Conservation (phyloP, 2,888 invertebrate species). For the Pseudococcus viburni region DNA sequence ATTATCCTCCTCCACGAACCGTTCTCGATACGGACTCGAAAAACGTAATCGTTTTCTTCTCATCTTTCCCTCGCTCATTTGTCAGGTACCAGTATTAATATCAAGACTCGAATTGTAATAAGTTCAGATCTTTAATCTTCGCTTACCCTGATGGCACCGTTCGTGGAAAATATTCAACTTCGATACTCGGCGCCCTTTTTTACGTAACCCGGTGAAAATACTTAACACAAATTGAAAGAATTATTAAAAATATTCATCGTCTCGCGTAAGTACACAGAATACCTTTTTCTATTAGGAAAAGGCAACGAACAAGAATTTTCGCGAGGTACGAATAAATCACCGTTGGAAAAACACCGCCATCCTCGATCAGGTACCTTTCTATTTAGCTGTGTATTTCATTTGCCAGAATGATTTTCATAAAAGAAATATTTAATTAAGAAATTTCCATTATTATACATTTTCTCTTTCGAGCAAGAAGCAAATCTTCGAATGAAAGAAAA, state of each 20-base stretch:
- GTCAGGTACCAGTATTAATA: neutral
- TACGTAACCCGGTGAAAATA: neutral
- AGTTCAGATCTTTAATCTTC: too few relatives aligned
- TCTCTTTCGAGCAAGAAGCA: neutral
- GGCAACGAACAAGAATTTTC: neutral
- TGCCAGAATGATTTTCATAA: neutral
- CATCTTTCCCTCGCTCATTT: neutral
- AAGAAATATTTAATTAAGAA: slow-evolving; percentile 19
- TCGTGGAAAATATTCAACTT: too few relatives aligned
- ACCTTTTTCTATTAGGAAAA: neutral
- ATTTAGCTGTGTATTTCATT: neutral
- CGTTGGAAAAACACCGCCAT: neutral
- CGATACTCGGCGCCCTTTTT: neutral
- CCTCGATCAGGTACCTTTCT: neutral
- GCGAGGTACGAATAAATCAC: neutral
- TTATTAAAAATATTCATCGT: neutral
- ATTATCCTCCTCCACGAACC: neutral
- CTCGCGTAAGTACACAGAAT: neutral
- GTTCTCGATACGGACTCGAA: neutral
- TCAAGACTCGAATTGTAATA: too few relatives aligned
- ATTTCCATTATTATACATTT: neutral
- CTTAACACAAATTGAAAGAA: neutral
- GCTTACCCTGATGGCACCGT: too few relatives aligned
- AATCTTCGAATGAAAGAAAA: neutral
- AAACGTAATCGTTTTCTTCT: neutral